Base-by-base conservation (phyloP, 2,888 invertebrate genomes). In the Agrochola macilenta region DNA sequence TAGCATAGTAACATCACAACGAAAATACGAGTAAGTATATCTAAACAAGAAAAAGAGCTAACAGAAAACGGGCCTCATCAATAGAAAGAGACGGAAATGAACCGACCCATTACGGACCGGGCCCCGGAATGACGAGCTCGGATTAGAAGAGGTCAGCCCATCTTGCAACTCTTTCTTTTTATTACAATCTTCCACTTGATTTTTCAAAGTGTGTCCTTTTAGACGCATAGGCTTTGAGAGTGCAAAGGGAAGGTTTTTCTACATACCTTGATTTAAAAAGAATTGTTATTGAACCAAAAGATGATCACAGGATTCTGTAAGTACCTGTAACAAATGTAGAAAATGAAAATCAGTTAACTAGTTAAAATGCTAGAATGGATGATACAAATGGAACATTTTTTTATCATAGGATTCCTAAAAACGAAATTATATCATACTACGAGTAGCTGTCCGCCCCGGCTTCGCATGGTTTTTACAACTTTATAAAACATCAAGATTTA, bases 21-120 rank as follows among this genome's bases (percentile, higher is more conserved):
- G 69, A 26, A 76, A 72, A 81, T 57, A 66, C n/a, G n/a, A n/a
- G n/a, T n/a, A n/a, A n/a, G n/a, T n/a, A 35, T 46, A 73, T 23
- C 35, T 76, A 71, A 39, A n/a, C 20, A 43, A 76, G 61, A 39
- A 75, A 14, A 12, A 69, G 17, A 57, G 69, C 69, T 71, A 60
- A 60, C 43, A 79, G 71, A 81, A 83, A 82, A 52, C 61, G 71
- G 60, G 52, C 26, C 65, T 61, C 76, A 76, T 81, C 69, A 81
- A 84, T 83, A 81, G 69, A 83, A 70, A 72, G 63, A 70, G 66
- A 66, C 82, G 82, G 82, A 83, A 83, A 83, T 81, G 76, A 81
- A 81, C 85, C 69, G 66, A 65, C 72, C 82, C 82, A 76, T 83
- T 83, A 85, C 52, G 61, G 72, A 66, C 69, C 72, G 61, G 61